Conservation (phyloP, 2,113 vertebrate species). For the Aphelocoma coerulescens region DNA sequence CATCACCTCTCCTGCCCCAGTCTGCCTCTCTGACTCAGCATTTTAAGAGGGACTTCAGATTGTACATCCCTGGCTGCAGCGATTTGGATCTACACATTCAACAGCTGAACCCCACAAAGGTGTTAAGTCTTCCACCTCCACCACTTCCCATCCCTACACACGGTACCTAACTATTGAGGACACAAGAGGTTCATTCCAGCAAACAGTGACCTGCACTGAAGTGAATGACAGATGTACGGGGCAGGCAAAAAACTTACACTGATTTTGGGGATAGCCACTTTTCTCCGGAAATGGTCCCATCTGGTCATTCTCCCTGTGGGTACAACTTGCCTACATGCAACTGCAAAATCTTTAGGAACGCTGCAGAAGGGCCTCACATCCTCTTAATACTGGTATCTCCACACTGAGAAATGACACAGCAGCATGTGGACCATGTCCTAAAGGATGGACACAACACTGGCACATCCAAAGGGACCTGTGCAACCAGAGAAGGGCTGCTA, state of each 20-base stretch:
- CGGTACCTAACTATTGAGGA: accelerated
- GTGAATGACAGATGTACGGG: accelerated
- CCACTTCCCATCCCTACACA: background rate
- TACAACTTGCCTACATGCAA: accelerated
- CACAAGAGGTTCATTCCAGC: background rate
- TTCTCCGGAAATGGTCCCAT: background rate
- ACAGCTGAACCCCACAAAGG: background rate
- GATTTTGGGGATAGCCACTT: background rate
- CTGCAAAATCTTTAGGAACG: background rate
- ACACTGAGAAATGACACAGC: background rate
- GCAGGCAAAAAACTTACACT: background rate
- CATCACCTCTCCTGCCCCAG: background rate
- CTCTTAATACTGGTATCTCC: background rate
- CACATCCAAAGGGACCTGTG: background rate
- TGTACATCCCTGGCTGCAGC: background rate
- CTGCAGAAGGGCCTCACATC: background rate
- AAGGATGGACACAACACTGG: background rate
- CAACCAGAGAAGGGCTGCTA: background rate
- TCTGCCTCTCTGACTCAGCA: background rate
- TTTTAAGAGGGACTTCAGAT: background rate
- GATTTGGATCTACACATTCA: background rate
- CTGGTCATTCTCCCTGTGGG: background rate
- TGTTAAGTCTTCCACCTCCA: background rate
- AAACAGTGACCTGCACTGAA: background rate
- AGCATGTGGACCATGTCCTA: background rate